These are phyloP conservation scores for Pachydiplax longipennis DNA, from an alignment of 2,888 invertebrate species.

Conservation along the genomic window DNA sequence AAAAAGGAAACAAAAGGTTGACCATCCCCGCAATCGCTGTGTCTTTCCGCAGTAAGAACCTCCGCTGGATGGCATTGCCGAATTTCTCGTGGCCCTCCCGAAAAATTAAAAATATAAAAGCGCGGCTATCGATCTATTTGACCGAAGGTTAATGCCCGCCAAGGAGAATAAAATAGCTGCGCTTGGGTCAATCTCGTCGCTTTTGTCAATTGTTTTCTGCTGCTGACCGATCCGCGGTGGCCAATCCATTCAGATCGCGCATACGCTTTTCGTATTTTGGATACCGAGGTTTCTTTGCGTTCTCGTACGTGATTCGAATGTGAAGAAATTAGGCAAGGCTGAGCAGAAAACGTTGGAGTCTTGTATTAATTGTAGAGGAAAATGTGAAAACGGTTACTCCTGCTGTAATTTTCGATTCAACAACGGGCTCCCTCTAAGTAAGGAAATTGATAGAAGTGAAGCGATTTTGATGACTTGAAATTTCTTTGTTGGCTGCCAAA, in stretches of 20 bases:
- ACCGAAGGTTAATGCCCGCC: slow-evolving; percentile 32
- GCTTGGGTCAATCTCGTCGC: not conserved
- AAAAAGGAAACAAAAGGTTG: not conserved
- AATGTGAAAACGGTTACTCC: no score
- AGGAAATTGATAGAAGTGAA: no score
- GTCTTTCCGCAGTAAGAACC: no score
- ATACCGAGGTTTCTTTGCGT: not conserved
- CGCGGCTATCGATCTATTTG: slow-evolving; percentile 15
- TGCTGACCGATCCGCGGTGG: not conserved
- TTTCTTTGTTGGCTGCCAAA: no score
- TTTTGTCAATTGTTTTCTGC: not conserved
- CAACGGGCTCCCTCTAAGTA: no score
- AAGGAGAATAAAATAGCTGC: not conserved
- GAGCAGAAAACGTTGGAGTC: no score
- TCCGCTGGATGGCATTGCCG: not conserved
- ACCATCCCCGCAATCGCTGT: not conserved
- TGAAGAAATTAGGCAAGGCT: no score
- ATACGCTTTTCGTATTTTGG: not conserved
- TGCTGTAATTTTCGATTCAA: no score
- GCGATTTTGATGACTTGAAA: no score
- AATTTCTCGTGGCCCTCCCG: not conserved
- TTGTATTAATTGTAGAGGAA: no score
- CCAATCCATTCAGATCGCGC: not conserved
- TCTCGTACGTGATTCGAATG: not conserved
- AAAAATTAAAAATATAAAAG: not conserved